Evolutionary conservation across 2,113 vertebrate species (phyloP).

Genomic region (Lepidothrix coronata): DNA sequence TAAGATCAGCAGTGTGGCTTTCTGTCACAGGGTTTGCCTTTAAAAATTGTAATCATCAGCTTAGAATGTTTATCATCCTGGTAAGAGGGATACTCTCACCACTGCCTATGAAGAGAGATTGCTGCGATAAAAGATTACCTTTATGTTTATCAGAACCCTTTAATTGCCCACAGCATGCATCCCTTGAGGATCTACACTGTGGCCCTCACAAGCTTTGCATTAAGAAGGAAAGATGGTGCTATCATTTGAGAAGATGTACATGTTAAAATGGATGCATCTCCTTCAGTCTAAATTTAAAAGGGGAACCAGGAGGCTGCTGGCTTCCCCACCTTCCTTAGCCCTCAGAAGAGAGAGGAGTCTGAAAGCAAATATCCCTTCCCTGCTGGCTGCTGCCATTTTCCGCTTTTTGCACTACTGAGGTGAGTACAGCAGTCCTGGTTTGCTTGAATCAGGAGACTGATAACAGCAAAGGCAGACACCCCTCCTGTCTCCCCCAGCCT

Average conservation of each 20-base stretch:
- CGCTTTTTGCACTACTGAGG: background rate
- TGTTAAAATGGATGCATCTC: background rate
- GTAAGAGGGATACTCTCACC: background rate
- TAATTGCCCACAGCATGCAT: background rate
- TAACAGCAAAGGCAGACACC: background rate
- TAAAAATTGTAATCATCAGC: constrained; percentile 13
- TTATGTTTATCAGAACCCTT: constrained; percentile 1
- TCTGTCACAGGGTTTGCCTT: constrained; percentile 12
- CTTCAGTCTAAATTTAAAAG: background rate
- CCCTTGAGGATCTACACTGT: background rate
- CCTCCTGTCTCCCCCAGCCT: background rate
- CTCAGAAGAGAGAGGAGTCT: background rate
- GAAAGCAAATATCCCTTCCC: background rate
- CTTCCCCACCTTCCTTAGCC: background rate
- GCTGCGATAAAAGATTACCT: background rate
- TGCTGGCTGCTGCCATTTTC: background rate
- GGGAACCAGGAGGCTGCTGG: background rate
- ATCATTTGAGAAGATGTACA: background rate
- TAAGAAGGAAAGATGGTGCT: background rate
- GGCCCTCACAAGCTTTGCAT: background rate
- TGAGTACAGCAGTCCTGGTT: background rate
- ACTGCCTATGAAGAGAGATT: background rate
- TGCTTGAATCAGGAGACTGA: background rate
- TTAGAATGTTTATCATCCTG: background rate
- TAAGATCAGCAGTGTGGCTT: background rate